Evolutionary conservation across 2,888 invertebrate genomes (phyloP).

Genomic region (Liodrosophila aerea): DNA sequence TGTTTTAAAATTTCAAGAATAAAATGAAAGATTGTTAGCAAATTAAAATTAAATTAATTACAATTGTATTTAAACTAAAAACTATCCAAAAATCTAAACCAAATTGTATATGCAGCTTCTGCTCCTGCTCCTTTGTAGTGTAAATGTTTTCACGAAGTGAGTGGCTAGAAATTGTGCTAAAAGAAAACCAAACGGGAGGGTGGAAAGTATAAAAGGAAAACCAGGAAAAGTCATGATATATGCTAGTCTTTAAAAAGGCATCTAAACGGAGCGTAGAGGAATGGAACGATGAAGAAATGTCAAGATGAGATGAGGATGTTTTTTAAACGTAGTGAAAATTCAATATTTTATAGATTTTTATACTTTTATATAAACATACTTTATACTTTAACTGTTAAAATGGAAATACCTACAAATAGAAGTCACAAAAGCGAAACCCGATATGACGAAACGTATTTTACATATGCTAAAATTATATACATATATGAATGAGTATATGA

Average conservation of each 20-base stretch:
- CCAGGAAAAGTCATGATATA: conserved; percentile 15
- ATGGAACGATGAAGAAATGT: conserved; percentile 13
- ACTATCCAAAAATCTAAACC: conserved; percentile 58
- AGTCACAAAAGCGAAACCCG: conserved; percentile 18
- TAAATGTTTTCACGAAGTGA: conserved; percentile 46
- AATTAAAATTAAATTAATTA: conserved; percentile 49
- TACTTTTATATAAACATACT: conserved; percentile 77
- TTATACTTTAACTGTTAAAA: conserved; percentile 76
- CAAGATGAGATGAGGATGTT: conserved; percentile 43
- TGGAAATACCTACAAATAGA: conserved; percentile 35
- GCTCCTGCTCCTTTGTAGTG: conserved; percentile 56
- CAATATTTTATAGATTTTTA: conserved; percentile 79
- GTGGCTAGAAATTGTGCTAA: conserved; percentile 51
- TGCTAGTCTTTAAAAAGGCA: conserved; percentile 51
- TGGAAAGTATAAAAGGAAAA: conserved; percentile 14
- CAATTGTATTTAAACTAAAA: conserved; percentile 51
- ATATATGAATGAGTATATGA: not conserved
- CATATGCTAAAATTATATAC: conserved; percentile 41
- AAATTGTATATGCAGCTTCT: conserved; percentile 50
- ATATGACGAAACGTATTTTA: conserved; percentile 59
- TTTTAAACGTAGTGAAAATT: conserved; percentile 76
- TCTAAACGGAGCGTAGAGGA: conserved; percentile 5
- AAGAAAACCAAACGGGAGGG: conserved; percentile 35
- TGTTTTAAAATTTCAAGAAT: conserved; percentile 33
- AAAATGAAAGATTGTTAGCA: conserved; percentile 31